Percentiles rank a stretch among this genome's conserved stretches.
Evolutionary conservation across 2,888 invertebrate genomes (phyloP).

Genomic region (Malthinus seriepunctatus): DNA sequence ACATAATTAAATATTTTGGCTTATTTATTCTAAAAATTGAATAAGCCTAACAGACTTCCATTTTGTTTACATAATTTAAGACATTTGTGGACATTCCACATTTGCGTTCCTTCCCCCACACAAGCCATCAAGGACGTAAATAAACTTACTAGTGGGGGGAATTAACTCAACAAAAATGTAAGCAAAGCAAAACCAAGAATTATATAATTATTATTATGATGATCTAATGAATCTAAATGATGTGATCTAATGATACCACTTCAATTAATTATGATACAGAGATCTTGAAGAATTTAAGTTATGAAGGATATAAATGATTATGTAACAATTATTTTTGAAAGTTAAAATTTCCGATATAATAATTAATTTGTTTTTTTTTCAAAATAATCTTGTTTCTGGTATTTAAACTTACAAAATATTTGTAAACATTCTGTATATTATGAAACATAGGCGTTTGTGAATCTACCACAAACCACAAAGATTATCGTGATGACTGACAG

Average conservation of each 20-base stretch:
- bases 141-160: neutral
- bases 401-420: neutral
- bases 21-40: neutral
- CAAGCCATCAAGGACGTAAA: neutral
- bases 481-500: too few relatives aligned
- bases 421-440: neutral
- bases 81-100: too few relatives aligned
- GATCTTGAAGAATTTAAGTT: too few relatives aligned
- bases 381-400: neutral
- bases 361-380: neutral
- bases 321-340: too few relatives aligned
- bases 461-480: neutral
- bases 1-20: conserved; percentile 7
- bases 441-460: neutral
- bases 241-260: too few relatives aligned
- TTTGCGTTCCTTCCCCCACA: too few relatives aligned
- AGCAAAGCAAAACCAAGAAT: neutral
- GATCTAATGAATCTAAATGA: too few relatives aligned
- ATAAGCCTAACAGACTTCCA: neutral
- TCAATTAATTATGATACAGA: too few relatives aligned
- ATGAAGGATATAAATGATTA: too few relatives aligned
- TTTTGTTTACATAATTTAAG: too few relatives aligned
- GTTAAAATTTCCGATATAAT: too few relatives aligned
- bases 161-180: neutral
- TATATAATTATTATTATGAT: too few relatives aligned